Conservation (phyloP, 2,113 vertebrate species). For the Antechinus stuartii region DNA sequence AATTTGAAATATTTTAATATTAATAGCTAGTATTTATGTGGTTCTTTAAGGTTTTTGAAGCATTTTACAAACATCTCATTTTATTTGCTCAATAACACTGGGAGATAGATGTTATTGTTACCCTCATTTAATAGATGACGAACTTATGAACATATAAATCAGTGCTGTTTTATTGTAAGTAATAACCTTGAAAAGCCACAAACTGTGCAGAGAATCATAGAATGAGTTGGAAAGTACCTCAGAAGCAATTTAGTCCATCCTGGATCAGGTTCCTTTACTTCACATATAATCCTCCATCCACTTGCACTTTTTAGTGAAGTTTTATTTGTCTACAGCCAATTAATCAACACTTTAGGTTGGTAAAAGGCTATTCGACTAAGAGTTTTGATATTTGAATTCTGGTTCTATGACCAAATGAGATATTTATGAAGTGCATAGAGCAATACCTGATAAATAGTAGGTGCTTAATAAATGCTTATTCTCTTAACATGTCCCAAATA, state of each 20-base stretch:
- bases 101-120: background rate
- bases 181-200: background rate
- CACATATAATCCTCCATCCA: background rate
- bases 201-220: background rate
- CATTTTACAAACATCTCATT: background rate
- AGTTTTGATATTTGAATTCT: background rate
- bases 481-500: background rate
- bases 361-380: background rate
- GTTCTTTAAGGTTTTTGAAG: background rate
- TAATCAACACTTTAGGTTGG: background rate
- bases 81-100: background rate
- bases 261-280: background rate
- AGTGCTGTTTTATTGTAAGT: background rate
- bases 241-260: background rate
- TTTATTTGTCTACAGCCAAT: background rate
- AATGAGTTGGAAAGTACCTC: background rate
- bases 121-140: background rate
- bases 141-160: background rate
- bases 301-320: background rate
- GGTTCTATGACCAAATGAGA: background rate
- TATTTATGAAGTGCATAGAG: background rate
- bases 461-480: background rate
- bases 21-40: background rate
- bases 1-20: background rate
- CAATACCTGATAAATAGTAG: background rate